A percentile compares a stretch with the other conserved stretches of the same genome.
phyloP scores from a whole-genome alignment of 92 coral and sea anemone species.

The Parazoanthus atlanticus region DNA sequence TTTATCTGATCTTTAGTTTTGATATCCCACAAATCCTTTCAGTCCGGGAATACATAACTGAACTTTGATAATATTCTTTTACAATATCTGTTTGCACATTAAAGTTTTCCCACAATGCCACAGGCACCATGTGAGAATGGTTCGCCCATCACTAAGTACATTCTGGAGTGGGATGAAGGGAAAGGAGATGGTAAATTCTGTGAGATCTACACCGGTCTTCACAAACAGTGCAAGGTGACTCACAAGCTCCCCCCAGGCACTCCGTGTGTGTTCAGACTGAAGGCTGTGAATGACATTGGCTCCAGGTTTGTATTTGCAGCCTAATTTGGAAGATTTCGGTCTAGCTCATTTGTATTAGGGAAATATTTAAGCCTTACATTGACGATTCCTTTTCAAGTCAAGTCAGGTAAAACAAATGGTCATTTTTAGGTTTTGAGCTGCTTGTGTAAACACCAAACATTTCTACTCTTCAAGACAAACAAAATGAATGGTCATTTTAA shows the following conservation, averaged over 20 bases:
- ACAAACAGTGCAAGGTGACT: slow-evolving; percentile 75
- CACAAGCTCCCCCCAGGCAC: slow-evolving; percentile 94
- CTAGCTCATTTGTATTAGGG: not conserved
- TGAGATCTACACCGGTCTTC: slow-evolving; percentile 70
- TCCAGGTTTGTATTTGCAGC: slow-evolving; percentile 64
- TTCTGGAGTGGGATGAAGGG: slow-evolving; percentile 92
- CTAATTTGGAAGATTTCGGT: not conserved
- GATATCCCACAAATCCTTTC: no score
- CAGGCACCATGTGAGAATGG: slow-evolving; percentile 92
- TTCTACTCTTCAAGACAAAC: no score
- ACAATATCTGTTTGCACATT: not conserved
- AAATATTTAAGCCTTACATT: no score
- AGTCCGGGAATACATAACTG: no score
- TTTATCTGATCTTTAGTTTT: no score
- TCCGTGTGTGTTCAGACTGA: slow-evolving; percentile 83
- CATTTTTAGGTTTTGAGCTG: no score
- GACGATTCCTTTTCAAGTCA: no score
- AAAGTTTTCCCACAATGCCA: not conserved
- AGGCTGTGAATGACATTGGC: slow-evolving; percentile 88
- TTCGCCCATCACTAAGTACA: slow-evolving; percentile 76
- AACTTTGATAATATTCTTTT: not conserved
- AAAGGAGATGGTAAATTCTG: slow-evolving; percentile 68
- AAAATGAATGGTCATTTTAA: no score
- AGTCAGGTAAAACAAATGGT: no score
- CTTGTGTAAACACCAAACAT: no score